phyloP scores from a whole-genome alignment of 2,888 invertebrate species.

The Shargacucullia verbasci region DNA sequence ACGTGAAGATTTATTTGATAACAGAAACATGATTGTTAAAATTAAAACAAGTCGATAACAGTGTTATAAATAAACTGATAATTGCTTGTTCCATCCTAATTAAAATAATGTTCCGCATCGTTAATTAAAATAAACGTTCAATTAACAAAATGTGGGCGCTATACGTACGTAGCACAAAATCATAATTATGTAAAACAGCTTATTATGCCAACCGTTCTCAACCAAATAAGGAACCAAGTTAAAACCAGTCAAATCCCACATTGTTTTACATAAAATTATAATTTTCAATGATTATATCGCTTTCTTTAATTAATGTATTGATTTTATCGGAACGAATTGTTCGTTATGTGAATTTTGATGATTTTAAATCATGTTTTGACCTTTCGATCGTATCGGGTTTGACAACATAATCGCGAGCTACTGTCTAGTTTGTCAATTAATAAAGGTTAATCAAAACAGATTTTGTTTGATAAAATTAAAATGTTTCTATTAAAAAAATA shows the following conservation, averaged over 20 bases:
- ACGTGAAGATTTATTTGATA: slow-evolving; percentile 9
- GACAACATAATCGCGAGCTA: slow-evolving; percentile 32
- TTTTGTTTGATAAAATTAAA: slow-evolving; percentile 6
- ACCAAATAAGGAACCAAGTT: slow-evolving; percentile 6
- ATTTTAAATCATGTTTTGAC: slow-evolving; percentile 25
- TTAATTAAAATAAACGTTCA: slow-evolving; percentile 44
- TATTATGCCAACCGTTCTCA: slow-evolving; percentile 4
- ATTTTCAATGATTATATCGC: slow-evolving; percentile 14
- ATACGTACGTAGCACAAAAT: slow-evolving; percentile 5
- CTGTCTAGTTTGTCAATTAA: slow-evolving; percentile 28
- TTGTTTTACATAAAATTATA: slow-evolving; percentile 19
- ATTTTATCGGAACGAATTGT: slow-evolving; percentile 25
- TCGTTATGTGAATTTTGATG: slow-evolving; percentile 11
- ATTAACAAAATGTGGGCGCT: slow-evolving; percentile 22
- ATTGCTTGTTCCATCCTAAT: slow-evolving; percentile 38
- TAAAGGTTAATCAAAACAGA: slow-evolving; percentile 41
- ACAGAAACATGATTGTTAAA: slow-evolving; percentile 5
- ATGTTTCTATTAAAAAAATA: neutral
- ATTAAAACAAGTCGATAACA: slow-evolving; percentile 5
- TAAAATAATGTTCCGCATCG: slow-evolving; percentile 30
- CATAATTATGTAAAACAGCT: slow-evolving; percentile 31
- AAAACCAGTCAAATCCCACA: slow-evolving; percentile 7
- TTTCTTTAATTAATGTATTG: slow-evolving; percentile 24
- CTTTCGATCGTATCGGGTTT: slow-evolving; percentile 34
- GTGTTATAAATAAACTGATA: slow-evolving; percentile 25